Base-by-base conservation (phyloP, 2,797 vertebrate species). In the Megaceryle alcyon region DNA sequence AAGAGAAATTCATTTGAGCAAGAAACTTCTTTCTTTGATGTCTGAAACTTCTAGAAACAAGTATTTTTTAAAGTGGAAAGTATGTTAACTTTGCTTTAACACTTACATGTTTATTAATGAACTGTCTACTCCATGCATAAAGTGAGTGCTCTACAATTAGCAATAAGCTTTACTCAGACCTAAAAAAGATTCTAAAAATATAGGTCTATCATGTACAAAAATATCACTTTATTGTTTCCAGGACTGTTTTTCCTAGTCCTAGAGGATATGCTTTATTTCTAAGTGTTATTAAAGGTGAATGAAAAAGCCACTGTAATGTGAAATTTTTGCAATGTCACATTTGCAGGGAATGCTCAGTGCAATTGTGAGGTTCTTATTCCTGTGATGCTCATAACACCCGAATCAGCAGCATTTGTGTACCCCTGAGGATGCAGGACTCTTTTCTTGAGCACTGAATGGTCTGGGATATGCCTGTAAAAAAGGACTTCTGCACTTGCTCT, bases 401-500 rank as follows among this genome's bases (percentile, higher is more conserved):
- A 43, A 66, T 33, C 31, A 18, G 19, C 0, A 39, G 35, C 18
- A 69, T 5, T 56, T 77, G 35, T 25, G 12, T 35, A 35, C 29
- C 17, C 48, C 25, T 18, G 29, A 78, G 65, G 51, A 56, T 46
- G 33, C 18, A 51, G 68, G 26, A 48, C 41, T 78, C 25, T 49
- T 7, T 61, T 23, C 37, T 23, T 33, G 26, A 39, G 20, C 15
- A 19, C 7, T 39, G 64, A 83, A 68, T 22, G 59, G 25, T 63
- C 61, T 81, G 43, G 25, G 61, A 69, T 10, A 12, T 63, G 35
- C 7, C 35, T 78, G 16, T 64, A 71, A 73, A 53, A 9, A 80
- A 16, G 28, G 29, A 12, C 25, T 86, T 75, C 59, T 66, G 25
- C 0, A 0, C 63, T 60, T 61, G 9, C 21, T 41, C 21, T 1